Evolutionary conservation across 2,888 invertebrate genomes (phyloP), one percentile per base, ranked within the genome.

Genomic region (Epiblema foenella): DNA sequence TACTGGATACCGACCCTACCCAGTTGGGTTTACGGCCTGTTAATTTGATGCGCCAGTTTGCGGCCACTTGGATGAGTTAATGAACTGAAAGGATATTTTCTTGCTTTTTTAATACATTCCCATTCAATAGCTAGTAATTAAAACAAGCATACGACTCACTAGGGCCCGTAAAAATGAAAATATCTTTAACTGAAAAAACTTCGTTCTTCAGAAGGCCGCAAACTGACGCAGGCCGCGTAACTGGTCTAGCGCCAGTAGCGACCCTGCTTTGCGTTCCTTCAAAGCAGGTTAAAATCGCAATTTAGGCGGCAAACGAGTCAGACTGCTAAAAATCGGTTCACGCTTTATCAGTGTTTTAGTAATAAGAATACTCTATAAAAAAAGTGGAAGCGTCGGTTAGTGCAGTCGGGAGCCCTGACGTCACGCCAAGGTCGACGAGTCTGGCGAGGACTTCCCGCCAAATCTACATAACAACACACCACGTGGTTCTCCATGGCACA

Each of bases 351-450:
- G 70, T 52, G 54, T 76, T 42, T 42, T 79, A 69, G 77, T 82
- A 83, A 83, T 79, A 83, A 82, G 85, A 84, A 82, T 84, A 81
- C 15, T 79, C 79, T 79, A 78, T 81, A 87, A 88, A 89, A n/a
- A 89, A 87, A 83, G 79, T 37, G 49, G 58, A 71, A 64, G 81
- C 78, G 84, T 85, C 84, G 80, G 82, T 83, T 82, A 84, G 78
- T 88, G 87, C 88, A 89, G 85, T 80, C 86, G 84, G 89, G 91
- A 92, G 71, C 88, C 90, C 81, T 92, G 91, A 91, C 91, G 92
- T 91, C 87, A 89, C 78, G 84, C 83, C 92, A 93, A 93, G 93
- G 93, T 83, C 92, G 88, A 85, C 90, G 79, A 87, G 88, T 88
- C 78, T 78, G 82, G 75, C 77, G 67, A 74, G 72, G 69, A 75